Evolutionary conservation across 2,888 invertebrate species (phyloP).

Genomic region (Tetragnatha montana): DNA sequence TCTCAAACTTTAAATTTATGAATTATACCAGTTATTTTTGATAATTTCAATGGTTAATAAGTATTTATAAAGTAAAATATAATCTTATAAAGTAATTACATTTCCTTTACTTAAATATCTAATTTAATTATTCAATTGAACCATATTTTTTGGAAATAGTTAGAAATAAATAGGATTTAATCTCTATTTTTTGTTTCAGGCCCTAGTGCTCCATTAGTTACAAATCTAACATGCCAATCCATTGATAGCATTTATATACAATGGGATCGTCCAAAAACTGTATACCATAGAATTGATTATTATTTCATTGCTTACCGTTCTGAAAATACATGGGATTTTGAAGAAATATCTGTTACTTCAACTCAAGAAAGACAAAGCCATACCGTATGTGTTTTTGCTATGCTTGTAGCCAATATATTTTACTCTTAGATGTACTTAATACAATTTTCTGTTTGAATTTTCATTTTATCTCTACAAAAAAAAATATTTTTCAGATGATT

Average conservation of each 20-base stretch:
- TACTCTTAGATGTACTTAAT: background rate
- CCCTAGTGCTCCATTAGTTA: conserved; percentile 87
- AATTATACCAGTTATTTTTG: no score
- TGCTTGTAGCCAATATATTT: conserved; percentile 7
- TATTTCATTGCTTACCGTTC: conserved; percentile 82
- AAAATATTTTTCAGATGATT: conserved; percentile 73
- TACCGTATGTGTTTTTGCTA: conserved; percentile 52
- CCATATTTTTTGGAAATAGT: no score
- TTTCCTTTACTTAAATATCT: no score
- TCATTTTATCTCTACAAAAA: no score
- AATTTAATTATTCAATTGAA: no score
- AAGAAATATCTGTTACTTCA: conserved; percentile 76
- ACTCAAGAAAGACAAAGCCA: conserved; percentile 71
- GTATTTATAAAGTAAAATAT: no score
- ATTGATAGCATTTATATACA: conserved; percentile 85
- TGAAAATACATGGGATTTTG: conserved; percentile 77
- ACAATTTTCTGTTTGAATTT: background rate
- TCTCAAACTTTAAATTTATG: no score
- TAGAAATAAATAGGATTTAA: background rate
- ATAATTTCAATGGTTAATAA: no score
- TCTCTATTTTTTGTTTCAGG: conserved; percentile 74
- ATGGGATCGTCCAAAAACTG: conserved; percentile 87
- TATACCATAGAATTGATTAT: conserved; percentile 87
- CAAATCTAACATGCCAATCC: conserved; percentile 88
- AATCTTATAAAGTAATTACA: no score